A percentile compares a stretch with the other conserved stretches of the same genome.
These are phyloP conservation scores for Pangasianodon gigas DNA, from an alignment of 2,113 vertebrate genomes.

Conservation along the genomic window DNA sequence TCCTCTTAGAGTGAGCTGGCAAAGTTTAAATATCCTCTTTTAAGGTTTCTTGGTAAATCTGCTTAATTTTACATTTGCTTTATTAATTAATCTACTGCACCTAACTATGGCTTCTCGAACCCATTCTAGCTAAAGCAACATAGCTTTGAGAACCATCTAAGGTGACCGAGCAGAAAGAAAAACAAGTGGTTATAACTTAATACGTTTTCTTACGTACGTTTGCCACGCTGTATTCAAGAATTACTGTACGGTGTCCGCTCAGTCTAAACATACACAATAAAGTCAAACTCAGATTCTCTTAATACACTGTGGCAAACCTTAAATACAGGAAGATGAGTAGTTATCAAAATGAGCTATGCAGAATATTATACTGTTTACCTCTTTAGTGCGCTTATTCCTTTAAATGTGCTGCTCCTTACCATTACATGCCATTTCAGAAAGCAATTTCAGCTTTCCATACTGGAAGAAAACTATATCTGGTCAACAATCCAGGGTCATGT, in stretches of 20 bases:
- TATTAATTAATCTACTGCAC: background rate
- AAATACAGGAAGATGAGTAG: background rate
- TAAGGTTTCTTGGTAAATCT: background rate
- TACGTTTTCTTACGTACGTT: background rate
- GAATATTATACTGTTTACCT: background rate
- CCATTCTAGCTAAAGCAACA: background rate
- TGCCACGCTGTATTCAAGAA: background rate
- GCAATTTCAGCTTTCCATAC: background rate
- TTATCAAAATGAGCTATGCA: conserved; percentile 1
- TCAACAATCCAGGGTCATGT: background rate
- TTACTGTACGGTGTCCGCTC: background rate
- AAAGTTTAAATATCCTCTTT: background rate
- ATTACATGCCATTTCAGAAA: background rate
- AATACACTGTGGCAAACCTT: background rate
- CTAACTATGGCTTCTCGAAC: background rate
- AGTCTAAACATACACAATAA: background rate
- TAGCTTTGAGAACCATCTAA: background rate
- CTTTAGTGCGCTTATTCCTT: background rate
- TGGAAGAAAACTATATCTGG: background rate
- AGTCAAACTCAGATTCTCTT: background rate
- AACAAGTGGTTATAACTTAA: conserved; percentile 5
- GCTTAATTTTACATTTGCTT: background rate
- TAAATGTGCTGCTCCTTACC: background rate
- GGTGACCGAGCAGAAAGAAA: background rate
- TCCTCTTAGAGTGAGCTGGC: conserved; percentile 18